Evolutionary conservation across 2,113 vertebrate species (phyloP).

Genomic region (Callocephalon fimbriatum): DNA sequence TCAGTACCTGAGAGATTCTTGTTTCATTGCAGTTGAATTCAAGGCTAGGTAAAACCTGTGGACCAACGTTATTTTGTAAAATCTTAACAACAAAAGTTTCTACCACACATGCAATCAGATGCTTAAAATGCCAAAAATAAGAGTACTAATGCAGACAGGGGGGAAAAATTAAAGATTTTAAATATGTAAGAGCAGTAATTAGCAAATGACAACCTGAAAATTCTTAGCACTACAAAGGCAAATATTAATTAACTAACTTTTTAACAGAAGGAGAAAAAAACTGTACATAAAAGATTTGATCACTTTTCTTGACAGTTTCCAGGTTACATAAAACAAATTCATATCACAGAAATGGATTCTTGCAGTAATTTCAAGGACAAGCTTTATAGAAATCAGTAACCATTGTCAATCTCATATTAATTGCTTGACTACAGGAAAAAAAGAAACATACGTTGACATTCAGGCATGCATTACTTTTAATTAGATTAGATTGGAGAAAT

Average conservation of each 20-base stretch:
- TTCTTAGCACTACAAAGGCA: background rate
- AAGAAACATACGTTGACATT: background rate
- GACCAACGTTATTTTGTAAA: slow-evolving; percentile 40
- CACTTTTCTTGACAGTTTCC: background rate
- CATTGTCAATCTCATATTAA: background rate
- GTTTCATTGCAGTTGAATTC: background rate
- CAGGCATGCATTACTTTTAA: background rate
- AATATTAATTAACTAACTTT: slow-evolving; percentile 51
- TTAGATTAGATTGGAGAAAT: background rate
- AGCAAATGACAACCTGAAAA: slow-evolving; percentile 29
- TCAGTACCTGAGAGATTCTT: background rate
- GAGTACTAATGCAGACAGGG: background rate
- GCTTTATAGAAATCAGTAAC: background rate
- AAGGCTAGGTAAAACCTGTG: background rate
- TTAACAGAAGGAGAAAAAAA: background rate
- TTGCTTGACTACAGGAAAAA: background rate
- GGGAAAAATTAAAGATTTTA: slow-evolving; percentile 21
- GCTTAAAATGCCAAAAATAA: slow-evolving; percentile 31
- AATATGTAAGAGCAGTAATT: slow-evolving; percentile 65
- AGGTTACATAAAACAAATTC: background rate
- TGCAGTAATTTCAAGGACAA: background rate
- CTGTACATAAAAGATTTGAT: background rate
- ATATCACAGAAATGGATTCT: background rate
- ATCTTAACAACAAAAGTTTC: background rate
- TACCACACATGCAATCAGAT: slow-evolving; percentile 5